Evolutionary conservation across 2,888 invertebrate species (phyloP), one percentile per base, ranked within the genome.

Genomic region (Calameuta filiformis): DNA sequence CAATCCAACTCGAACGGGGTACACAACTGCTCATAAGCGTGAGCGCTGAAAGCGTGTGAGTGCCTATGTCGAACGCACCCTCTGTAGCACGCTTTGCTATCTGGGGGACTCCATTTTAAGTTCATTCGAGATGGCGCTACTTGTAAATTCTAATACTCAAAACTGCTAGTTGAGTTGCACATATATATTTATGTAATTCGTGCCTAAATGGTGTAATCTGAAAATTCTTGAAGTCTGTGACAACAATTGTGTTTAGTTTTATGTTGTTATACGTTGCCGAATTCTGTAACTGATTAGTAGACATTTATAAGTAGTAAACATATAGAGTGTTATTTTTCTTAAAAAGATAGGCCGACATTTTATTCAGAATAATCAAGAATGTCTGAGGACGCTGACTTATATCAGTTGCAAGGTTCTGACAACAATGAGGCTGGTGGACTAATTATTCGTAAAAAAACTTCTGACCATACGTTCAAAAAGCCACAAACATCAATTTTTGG

Each of bases 401-500:
- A 93, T 82, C 90, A 92, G 80, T 87, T 93, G 79, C 92, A 93
- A 85, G 93, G 93, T 0, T 85, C 84, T 34, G 86, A 88, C 68
- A 87, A 86, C 34, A 88, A 85, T 75, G 88, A 92, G 83, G 80
- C 83, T 35, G 92, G 92, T 34, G 93, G 93, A 69, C 86, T 93
- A n/a, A 87, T 93, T 75, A 90, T 93, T 31, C 90, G 91, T 31
- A 93, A 93, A 81, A 92, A 92, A 82, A 85, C 89, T 0, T 91
- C 90, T 0, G 91, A 91, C 81, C 92, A 92, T 74, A 94, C 94
- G 34, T 96, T 97, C 87, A 97, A 96, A 91, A 94, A 96, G 76
- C 97, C 96, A 0, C 95, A 94, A 86, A 93, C 94, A 69, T 98
- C 98, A 0, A 91, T 96, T 12, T 92, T 98, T 11, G 98, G 98